Percentiles rank a stretch among this genome's conserved stretches.
These are phyloP conservation scores for Hoplostethus atlanticus DNA, from an alignment of 2,797 vertebrate genomes.

Conservation along the genomic window DNA sequence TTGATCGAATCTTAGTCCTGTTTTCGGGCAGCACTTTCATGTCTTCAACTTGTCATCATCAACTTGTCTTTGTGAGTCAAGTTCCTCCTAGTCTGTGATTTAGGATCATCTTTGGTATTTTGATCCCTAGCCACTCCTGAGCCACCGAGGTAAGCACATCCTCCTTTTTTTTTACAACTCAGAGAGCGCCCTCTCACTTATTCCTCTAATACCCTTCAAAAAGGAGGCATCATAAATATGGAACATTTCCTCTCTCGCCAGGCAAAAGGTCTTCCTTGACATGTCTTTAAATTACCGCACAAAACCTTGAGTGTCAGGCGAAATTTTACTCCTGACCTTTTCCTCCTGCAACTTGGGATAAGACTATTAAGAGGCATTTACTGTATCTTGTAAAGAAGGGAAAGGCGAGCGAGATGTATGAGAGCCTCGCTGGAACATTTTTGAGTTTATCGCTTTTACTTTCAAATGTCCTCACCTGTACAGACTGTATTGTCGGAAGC, in stretches of 20 bases:
- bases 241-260: constrained; percentile 36
- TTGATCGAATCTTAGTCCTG: background rate
- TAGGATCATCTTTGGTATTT: constrained; percentile 9
- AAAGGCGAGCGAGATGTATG: constrained; percentile 15
- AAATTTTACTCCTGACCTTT: constrained; percentile 63
- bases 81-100: constrained; percentile 4
- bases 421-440: constrained; percentile 37
- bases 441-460: constrained; percentile 25
- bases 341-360: constrained; percentile 27
- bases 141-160: constrained; percentile 21
- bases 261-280: constrained; percentile 61
- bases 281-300: constrained; percentile 59
- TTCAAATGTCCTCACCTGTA: constrained; percentile 32
- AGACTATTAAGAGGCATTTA: constrained; percentile 62
- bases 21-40: constrained; percentile 6
- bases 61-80: background rate
- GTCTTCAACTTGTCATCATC: background rate
- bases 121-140: constrained; percentile 31
- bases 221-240: constrained; percentile 51
- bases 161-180: constrained; percentile 30
- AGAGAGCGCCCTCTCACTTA: constrained; percentile 32
- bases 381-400: constrained; percentile 50
- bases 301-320: constrained; percentile 47
- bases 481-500: background rate
- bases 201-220: constrained; percentile 54